A percentile compares a stretch with the other conserved stretches of the same genome.
Conservation (phyloP, 2,113 vertebrate genomes). For the Forbesichthys agassizii region DNA sequence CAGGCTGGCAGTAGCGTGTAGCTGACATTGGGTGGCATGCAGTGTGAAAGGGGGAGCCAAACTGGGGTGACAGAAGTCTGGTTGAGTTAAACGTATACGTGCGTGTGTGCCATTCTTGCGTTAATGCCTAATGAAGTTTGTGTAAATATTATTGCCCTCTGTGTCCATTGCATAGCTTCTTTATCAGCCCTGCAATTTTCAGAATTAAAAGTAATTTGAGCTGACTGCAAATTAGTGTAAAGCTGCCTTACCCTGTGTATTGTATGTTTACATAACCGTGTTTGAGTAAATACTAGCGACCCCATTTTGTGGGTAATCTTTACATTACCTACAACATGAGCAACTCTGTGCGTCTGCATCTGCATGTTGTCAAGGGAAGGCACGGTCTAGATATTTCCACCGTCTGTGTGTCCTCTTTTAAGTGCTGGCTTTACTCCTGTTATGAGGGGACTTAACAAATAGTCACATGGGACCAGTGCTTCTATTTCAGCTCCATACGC, state of each 20-base stretch:
- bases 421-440: constrained; percentile 75
- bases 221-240: constrained; percentile 66
- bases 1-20: constrained; percentile 68
- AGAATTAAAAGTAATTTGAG: constrained; percentile 72
- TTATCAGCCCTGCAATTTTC: constrained; percentile 64
- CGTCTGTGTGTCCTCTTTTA: constrained; percentile 50
- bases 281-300: constrained; percentile 39
- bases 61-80: constrained; percentile 37
- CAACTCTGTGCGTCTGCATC: no score
- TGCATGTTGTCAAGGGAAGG: constrained; percentile 36
- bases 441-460: constrained; percentile 79
- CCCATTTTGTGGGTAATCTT: constrained; percentile 59
- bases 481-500: constrained; percentile 69
- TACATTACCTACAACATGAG: constrained; percentile 36
- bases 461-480: constrained; percentile 71
- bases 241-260: constrained; percentile 24
- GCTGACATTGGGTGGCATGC: constrained; percentile 67
- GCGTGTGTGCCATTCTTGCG: constrained; percentile 29
- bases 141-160: constrained; percentile 75
- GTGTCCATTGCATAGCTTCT: constrained; percentile 62
- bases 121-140: constrained; percentile 72
- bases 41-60: constrained; percentile 52
- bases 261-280: constrained; percentile 39
- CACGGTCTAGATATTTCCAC: constrained; percentile 6
- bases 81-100: constrained; percentile 29